Percentiles rank a stretch among this genome's conserved stretches.
Conservation (phyloP, 2,113 vertebrate species). For the Silurus asotus region DNA sequence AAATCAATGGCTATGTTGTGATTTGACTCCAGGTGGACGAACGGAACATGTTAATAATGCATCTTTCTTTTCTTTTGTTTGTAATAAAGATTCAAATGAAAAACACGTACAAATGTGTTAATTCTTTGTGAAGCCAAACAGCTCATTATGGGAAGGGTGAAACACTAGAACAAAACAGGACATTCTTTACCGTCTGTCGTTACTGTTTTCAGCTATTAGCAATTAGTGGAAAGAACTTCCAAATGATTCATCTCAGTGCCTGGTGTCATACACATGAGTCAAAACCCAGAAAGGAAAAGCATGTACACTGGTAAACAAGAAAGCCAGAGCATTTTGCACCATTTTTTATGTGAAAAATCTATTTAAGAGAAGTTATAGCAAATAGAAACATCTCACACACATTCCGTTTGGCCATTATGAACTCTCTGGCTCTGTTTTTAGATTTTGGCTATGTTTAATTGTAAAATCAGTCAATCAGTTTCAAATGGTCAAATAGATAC, state of each 20-base stretch:
- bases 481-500: not conserved
- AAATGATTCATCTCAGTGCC: not conserved
- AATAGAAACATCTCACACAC: slow-evolving; percentile 15
- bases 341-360: slow-evolving; percentile 12
- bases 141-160: not conserved
- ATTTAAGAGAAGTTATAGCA: not conserved
- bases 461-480: not conserved
- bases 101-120: slow-evolving; percentile 37
- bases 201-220: not conserved
- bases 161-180: not conserved
- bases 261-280: not conserved
- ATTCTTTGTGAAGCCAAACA: slow-evolving; percentile 8
- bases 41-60: slow-evolving; percentile 70
- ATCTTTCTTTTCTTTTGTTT: slow-evolving; percentile 71
- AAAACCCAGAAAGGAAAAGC: not conserved
- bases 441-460: not conserved
- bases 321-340: not conserved
- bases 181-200: not conserved
- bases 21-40: slow-evolving; percentile 52
- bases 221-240: not conserved
- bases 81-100: slow-evolving; percentile 76
- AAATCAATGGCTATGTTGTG: slow-evolving; percentile 67
- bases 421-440: slow-evolving; percentile 1
- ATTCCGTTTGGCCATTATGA: not conserved
- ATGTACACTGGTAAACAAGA: not conserved